These are phyloP conservation scores for Tenthredo livida DNA, from an alignment of 2,888 invertebrate genomes.

Conservation along the genomic window DNA sequence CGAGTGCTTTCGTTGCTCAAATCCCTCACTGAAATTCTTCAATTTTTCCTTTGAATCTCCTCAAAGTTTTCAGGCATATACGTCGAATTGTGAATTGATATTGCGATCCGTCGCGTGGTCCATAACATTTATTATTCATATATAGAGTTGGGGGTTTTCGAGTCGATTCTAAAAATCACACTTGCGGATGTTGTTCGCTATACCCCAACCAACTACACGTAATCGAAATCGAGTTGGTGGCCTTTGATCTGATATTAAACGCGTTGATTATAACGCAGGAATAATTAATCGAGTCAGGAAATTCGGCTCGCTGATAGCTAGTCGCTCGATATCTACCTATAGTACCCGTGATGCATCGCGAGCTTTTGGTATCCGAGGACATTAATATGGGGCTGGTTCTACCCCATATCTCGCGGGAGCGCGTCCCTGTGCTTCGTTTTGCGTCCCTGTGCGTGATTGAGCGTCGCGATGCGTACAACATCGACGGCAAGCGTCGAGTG, in stretches of 20 bases:
- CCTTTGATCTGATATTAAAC: conserved; percentile 33
- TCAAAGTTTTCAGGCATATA: no score
- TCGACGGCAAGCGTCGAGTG: conserved; percentile 39
- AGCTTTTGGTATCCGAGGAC: background rate
- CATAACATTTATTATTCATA: background rate
- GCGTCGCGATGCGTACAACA: conserved; percentile 48
- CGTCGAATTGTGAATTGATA: background rate
- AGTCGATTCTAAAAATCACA: background rate
- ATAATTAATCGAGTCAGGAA: conserved; percentile 49
- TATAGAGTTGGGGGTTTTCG: background rate
- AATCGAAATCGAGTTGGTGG: background rate
- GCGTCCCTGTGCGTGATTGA: conserved; percentile 44
- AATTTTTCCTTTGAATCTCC: background rate
- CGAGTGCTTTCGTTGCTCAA: background rate
- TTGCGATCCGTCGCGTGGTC: background rate
- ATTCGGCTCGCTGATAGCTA: conserved; percentile 35
- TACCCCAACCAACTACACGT: background rate
- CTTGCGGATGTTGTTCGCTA: background rate
- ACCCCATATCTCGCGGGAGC: background rate
- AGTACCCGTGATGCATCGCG: conserved; percentile 41
- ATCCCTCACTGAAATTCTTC: no score
- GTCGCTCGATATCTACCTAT: conserved; percentile 17
- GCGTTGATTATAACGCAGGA: conserved; percentile 36
- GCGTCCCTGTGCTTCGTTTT: conserved; percentile 37
- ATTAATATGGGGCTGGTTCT: background rate